Evolutionary conservation across 2,797 vertebrate genomes (phyloP).

Genomic region (Tarsius wallacei): DNA sequence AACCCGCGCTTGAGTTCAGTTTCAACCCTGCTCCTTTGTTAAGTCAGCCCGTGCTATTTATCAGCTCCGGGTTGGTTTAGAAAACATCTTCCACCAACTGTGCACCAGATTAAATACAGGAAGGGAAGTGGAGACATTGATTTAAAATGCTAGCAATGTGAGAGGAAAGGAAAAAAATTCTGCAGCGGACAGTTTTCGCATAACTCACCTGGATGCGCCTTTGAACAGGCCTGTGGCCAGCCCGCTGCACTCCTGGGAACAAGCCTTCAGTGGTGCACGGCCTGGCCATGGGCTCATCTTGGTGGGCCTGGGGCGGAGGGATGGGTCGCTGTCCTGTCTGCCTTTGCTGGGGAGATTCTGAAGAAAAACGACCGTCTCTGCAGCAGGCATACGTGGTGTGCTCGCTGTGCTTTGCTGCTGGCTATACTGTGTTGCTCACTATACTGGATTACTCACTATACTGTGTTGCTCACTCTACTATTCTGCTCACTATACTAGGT

Average conservation of each 20-base stretch:
- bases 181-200: constrained; percentile 79
- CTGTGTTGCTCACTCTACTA: no score
- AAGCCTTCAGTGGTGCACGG: no score
- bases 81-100: constrained; percentile 70
- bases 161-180: constrained; percentile 72
- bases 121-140: constrained; percentile 79
- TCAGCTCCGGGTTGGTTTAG: constrained; percentile 70
- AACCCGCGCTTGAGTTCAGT: constrained; percentile 52
- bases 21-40: constrained; percentile 31
- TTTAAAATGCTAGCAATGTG: constrained; percentile 79
- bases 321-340: fast-evolving
- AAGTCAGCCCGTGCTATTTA: constrained; percentile 65
- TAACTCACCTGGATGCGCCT: constrained; percentile 81
- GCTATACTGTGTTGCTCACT: no score
- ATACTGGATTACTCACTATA: no score
- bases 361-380: background rate
- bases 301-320: background rate
- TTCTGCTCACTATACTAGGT: no score
- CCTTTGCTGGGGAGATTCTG: background rate
- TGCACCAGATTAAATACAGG: constrained; percentile 83
- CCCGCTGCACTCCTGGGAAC: background rate
- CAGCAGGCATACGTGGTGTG: fast-evolving
- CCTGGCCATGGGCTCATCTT: background rate
- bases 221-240: constrained; percentile 64
- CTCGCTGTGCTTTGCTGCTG: background rate